Percentiles rank a stretch among this genome's conserved stretches.
These are phyloP conservation scores for Papilio glaucus DNA, from an alignment of 1,140 invertebrate species.

Conservation along the genomic window DNA sequence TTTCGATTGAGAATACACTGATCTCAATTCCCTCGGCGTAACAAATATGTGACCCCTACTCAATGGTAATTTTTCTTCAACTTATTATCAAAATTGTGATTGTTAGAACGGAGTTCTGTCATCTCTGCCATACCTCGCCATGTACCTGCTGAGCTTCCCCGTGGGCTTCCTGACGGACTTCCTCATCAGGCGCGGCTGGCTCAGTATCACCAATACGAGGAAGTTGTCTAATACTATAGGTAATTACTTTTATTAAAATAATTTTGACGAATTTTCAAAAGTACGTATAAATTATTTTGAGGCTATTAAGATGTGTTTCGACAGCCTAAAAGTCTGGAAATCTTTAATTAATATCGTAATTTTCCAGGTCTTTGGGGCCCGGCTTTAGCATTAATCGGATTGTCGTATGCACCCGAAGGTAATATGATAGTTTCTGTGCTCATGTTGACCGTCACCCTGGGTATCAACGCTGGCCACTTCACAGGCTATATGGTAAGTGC, in stretches of 20 bases:
- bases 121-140: slow-evolving; percentile 66
- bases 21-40: no score
- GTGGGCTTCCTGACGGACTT: slow-evolving; percentile 86
- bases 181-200: slow-evolving; percentile 80
- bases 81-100: no score
- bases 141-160: slow-evolving; percentile 87
- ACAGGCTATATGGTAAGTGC: slow-evolving; percentile 84
- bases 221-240: slow-evolving; percentile 85
- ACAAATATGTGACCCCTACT: no score
- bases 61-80: no score
- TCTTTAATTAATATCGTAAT: slow-evolving; percentile 58
- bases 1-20: no score
- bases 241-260: background rate
- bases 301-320: no score
- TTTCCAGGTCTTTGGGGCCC: slow-evolving; percentile 80
- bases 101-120: slow-evolving; percentile 41
- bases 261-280: no score
- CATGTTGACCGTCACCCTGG: slow-evolving; percentile 85
- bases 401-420: slow-evolving; percentile 80
- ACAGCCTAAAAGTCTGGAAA: no score
- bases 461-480: slow-evolving; percentile 87
- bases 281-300: no score
- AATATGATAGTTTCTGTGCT: slow-evolving; percentile 76
- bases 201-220: slow-evolving; percentile 80
- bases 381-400: slow-evolving; percentile 81